phyloP scores from a whole-genome alignment of 2,113 vertebrate genomes.

The Bolborhynchus lineola region DNA sequence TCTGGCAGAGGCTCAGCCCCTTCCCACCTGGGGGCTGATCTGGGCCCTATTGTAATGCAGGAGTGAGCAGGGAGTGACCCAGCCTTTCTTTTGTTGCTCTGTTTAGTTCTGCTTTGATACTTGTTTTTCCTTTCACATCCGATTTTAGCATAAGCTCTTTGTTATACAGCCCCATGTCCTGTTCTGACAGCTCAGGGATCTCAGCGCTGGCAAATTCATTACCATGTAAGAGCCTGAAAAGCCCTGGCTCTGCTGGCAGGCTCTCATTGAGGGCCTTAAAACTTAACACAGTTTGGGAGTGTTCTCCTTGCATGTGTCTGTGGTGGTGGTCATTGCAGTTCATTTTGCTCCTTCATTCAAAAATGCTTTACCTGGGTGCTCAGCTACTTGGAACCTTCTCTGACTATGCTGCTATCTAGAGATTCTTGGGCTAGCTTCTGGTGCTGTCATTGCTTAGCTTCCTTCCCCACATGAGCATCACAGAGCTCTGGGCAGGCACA shows the following conservation, averaged over 20 bases:
- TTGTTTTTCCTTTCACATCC: background rate
- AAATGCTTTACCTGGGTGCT: background rate
- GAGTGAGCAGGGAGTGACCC: background rate
- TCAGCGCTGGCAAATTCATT: background rate
- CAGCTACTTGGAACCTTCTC: background rate
- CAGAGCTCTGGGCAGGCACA: background rate
- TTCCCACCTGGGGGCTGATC: background rate
- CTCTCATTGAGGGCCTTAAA: background rate
- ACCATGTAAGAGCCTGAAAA: background rate
- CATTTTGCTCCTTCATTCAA: background rate
- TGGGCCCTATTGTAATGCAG: background rate
- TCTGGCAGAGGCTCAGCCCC: background rate
- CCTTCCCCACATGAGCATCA: background rate
- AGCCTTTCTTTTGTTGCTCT: background rate
- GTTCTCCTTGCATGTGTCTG: background rate
- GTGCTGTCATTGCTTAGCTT: background rate
- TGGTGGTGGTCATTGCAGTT: background rate
- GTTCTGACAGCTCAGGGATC: background rate
- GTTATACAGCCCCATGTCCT: background rate
- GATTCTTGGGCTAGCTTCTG: background rate
- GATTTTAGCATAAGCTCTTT: background rate
- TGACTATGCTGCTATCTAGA: background rate
- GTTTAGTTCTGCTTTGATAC: background rate
- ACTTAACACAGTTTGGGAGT: accelerated
- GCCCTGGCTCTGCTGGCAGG: background rate